phyloP scores from a whole-genome alignment of 2,888 invertebrate species.

The Candidula unifasciata region DNA sequence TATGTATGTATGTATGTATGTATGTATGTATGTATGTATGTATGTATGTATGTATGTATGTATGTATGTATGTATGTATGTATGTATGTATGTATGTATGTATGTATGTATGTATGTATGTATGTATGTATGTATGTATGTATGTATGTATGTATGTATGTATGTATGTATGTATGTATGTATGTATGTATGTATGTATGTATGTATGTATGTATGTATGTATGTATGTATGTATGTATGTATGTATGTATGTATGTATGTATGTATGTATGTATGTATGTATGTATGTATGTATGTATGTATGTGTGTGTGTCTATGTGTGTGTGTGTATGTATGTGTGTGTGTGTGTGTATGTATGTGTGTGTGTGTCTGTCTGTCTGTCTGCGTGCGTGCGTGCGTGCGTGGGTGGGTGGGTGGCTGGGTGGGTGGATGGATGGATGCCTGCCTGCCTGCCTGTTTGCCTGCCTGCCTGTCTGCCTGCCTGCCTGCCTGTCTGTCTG shows the following conservation, averaged over 20 bases:
- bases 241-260: not conserved
- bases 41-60: no score
- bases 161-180: not conserved
- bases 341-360: not conserved
- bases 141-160: not conserved
- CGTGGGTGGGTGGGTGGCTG: not conserved
- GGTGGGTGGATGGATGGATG: not conserved
- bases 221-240: not conserved
- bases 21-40: no score
- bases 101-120: not conserved
- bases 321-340: slow-evolving; percentile 1
- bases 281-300: slow-evolving; percentile 17
- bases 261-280: not conserved
- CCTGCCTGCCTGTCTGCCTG: not conserved
- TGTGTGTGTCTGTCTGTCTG: not conserved
- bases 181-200: not conserved
- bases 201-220: not conserved
- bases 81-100: not conserved
- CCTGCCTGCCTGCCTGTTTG: not conserved
- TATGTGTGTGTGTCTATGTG: not conserved
- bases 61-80: no score
- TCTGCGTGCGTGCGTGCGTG: not conserved
- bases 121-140: not conserved
- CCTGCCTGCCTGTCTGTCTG: no score
- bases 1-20: no score